Conservation (phyloP, 2,113 vertebrate genomes). For the Pelusios castaneus region DNA sequence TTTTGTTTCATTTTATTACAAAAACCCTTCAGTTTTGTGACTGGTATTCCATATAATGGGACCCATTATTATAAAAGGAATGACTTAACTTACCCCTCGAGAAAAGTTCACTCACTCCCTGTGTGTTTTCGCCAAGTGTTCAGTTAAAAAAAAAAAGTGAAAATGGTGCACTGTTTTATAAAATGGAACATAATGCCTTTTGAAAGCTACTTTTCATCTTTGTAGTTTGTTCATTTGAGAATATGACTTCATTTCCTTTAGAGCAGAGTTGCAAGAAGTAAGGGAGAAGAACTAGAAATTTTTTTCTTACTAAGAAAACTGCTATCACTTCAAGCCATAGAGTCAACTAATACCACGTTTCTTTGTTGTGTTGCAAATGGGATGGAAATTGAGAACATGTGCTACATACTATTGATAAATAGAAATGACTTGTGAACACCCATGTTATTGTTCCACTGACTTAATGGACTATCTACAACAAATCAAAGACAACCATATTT, state of each 20-base stretch:
- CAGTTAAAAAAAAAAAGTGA: slow-evolving; percentile 4
- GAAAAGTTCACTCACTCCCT: not conserved
- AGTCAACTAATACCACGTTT: not conserved
- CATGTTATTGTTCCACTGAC: not conserved
- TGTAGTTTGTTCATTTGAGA: not conserved
- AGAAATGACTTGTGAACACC: not conserved
- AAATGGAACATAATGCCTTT: slow-evolving; percentile 21
- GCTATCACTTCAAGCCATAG: not conserved
- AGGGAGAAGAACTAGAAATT: not conserved
- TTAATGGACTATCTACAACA: not conserved
- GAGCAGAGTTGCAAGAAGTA: not conserved
- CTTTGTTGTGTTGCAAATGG: not conserved
- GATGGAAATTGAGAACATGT: not conserved
- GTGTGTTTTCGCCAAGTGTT: slow-evolving; percentile 7
- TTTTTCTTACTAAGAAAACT: not conserved
- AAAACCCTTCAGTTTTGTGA: not conserved
- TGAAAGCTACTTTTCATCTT: not conserved
- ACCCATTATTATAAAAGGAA: slow-evolving; percentile 31
- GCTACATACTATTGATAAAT: not conserved
- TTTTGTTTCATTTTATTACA: slow-evolving; percentile 1
- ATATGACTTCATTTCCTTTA: not conserved
- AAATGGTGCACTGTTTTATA: slow-evolving; percentile 29
- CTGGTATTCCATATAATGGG: not conserved
- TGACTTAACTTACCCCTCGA: not conserved
- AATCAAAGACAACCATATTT: not conserved